phyloP scores from a whole-genome alignment of 2,797 vertebrate genomes.

The Acipenser oxyrinchus region DNA sequence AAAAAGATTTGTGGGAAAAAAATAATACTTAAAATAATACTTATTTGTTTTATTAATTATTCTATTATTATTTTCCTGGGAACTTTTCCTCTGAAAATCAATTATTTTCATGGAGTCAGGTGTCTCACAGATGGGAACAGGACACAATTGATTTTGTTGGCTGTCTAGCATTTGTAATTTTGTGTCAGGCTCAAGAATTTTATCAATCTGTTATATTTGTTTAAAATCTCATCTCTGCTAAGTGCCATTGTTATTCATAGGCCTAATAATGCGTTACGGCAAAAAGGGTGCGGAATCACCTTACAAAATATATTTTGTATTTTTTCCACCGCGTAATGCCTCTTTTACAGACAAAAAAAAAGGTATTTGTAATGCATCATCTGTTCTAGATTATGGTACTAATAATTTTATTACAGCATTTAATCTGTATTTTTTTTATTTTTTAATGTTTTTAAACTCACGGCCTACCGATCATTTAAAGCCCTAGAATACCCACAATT shows the following conservation, averaged over 20 bases:
- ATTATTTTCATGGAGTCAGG: conserved; percentile 48
- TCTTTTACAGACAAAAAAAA: conserved; percentile 4
- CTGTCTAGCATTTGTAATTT: conserved; percentile 11
- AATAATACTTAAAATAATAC: too few relatives aligned
- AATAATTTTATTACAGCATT: too few relatives aligned
- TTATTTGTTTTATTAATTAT: too few relatives aligned
- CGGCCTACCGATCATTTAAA: too few relatives aligned
- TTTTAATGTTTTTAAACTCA: too few relatives aligned
- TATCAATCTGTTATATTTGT: conserved; percentile 2
- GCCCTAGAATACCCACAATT: too few relatives aligned
- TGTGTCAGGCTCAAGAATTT: conserved; percentile 3
- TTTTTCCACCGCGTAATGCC: conserved; percentile 1
- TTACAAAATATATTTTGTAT: conserved; percentile 16
- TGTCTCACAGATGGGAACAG: conserved; percentile 48
- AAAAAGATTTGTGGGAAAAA: too few relatives aligned
- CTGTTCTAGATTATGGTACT: background rate
- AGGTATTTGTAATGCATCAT: background rate
- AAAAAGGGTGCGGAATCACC: background rate
- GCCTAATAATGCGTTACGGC: conserved; percentile 7
- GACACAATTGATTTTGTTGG: conserved; percentile 35
- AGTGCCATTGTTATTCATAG: conserved; percentile 11
- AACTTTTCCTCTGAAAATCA: conserved; percentile 15
- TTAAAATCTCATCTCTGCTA: background rate
- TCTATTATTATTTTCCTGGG: background rate
- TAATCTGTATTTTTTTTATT: too few relatives aligned